Base-by-base conservation (phyloP, 1,140 invertebrate species). In the Danaus melanippus region DNA sequence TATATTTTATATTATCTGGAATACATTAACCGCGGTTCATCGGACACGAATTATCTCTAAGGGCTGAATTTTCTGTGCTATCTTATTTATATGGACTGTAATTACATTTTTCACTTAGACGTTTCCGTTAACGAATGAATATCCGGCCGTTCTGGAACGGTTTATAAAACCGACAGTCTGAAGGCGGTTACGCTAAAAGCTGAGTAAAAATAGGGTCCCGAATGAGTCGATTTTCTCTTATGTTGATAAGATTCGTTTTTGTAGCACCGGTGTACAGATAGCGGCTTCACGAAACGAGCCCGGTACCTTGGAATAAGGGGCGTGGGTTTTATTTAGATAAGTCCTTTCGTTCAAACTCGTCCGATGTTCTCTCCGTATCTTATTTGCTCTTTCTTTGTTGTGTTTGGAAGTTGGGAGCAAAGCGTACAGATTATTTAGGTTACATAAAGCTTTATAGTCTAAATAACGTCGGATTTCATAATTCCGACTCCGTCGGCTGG, bases 241-340 rank as follows among this genome's bases (percentile, higher is more conserved):
- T 45, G 11, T 61, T 76, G 83, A 86, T 83, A 86, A 83, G 75
- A 71, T 72, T 72, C 67, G 77, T 86, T 86, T 86, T 86, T 86
- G 76, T 86, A 69, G 74, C 66, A 67, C 58, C 62, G 66, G 67
- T 66, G 67, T 65, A 67, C 57, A 77, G 80, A 84, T 84, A 83
- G 71, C 74, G 72, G 60, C 46, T 44, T 44, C 12, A 44, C 42
- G 71, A 78, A 63, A 66, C 66, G 60, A 56, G 53, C 41, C 56
- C 62, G 67, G 65, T 65, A 65, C 68, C 68, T 67, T 61, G 58
- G 71, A 67, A 71, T 77, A 71, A 69, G 58, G 61, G 64, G 62
- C 70, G 66, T 75, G 70, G 71, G 60, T 49, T 68, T 60, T 76
- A 62, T 81, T 76, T 75, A 74, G 71, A 78, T 75, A 80, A 71